Base-by-base conservation (phyloP, 2,797 vertebrate species). In the Macropodus opercularis region DNA sequence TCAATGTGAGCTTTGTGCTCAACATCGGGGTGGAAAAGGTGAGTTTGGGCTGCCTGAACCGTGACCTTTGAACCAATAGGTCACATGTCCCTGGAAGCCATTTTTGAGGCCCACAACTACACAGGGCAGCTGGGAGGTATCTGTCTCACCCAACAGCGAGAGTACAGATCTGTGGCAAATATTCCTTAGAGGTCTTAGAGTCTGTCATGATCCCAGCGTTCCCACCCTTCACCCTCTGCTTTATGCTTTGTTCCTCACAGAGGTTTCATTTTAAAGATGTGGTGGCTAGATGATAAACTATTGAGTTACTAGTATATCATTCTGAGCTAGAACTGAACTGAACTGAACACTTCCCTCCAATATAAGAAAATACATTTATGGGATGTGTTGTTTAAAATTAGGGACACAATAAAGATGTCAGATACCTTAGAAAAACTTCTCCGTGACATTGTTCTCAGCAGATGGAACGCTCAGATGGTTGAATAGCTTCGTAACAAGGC, bases 1-100 rank as follows among this genome's bases (percentile, higher is more conserved):
- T 90, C 80, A 91, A 86, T 86, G 83, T 83, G 53, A 76, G 69
- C 88, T 86, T 87, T 90, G 89, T 89, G 72, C 63, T 56, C 72
- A 8, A 31, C 39, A 23, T 59, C 70, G 27, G 60, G 59, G 67
- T 63, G 62, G 54, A 67, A 75, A 75, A 80, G 73, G 80, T 81
- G 74, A 74, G 59, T 65, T 54, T 47, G 69, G 40, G 54, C 66
- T 63, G 46, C 60, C 35, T 84, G 81, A 80, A 72, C 73, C 63
- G 42, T 80, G 57, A 83, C 56, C 67, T 72, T n/a, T 85, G 75
- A 75, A 80, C 77, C 35, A 11, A 32, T 52, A 77, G 80, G 85
- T 80, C 75, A 80, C 61, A 68, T 72, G 77, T 81, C 84, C 80
- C 84, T 75, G 69, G 64, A 82, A 87, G 79, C 73, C 62, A 82